Base-by-base conservation (phyloP, 2,113 vertebrate genomes). In the Haliaeetus leucogaster region DNA sequence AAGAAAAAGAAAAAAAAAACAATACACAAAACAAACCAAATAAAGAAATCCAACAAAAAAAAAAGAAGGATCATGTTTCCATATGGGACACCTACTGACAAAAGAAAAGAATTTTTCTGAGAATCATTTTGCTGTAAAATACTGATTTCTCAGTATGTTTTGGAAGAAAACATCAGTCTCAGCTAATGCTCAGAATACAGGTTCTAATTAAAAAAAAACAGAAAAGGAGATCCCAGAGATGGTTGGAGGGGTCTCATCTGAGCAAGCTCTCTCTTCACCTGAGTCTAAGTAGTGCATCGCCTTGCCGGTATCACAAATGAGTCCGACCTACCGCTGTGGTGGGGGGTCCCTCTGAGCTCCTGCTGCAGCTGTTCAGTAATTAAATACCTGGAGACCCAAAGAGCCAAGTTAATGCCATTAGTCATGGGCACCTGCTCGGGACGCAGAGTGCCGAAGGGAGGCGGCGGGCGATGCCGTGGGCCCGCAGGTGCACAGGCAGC, bases 381-480 rank as follows among this genome's bases (percentile, higher is more conserved):
- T 66, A 91, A 94, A 94, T 77, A 53, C 36, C 74, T 70, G 40
- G 48, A 90, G 66, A 43, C 25, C 32, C 53, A 10, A 32, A 79
- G 52, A 61, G 56, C 36, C 1, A 13, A 68, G 61, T 53, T 56
- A 94, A 72, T 85, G 58, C 30, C 58, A 58, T 93, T 19, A 82
- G 58, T 86, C 87, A 76, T 2, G 62, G 87, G 73, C 86, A 95
- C 81, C 86, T 91, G 90, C 84, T 65, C 0, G 1, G 6, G 43
- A 55, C 1, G 3, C 48, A 13, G 42, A n/a, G 29, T 20, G 66
- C 36, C 0, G 2, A 40, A 55, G n/a, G 45, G 77, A 61, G 45
- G 30, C 5, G 8, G 55, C 0, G 1, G 56, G 50, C 3, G 0
- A 48, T 25, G 59, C 47, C 3, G 4, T 0, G 5, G 76, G 66